Conservation (phyloP, 2,888 invertebrate genomes). For the Sialis lutaria region DNA sequence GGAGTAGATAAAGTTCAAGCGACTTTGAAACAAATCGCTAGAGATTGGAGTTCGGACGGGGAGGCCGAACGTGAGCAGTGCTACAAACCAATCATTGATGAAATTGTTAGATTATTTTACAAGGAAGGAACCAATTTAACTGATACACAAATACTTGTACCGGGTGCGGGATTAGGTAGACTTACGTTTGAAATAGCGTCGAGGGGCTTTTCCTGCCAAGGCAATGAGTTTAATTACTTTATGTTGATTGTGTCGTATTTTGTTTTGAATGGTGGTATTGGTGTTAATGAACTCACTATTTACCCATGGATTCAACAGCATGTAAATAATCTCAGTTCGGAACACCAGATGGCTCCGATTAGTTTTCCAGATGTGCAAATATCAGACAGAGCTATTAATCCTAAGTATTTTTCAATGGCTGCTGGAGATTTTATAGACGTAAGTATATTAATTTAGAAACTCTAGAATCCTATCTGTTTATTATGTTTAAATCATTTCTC, state of each 20-base stretch:
- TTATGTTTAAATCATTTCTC: too few species aligned
- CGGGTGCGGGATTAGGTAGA: constrained; percentile 91
- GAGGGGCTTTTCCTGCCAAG: constrained; percentile 81
- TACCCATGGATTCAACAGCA: constrained; percentile 94
- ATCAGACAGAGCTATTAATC: constrained; percentile 38
- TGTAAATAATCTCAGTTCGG: constrained; percentile 69
- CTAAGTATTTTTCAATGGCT: constrained; percentile 74
- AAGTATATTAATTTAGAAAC: constrained; percentile 9
- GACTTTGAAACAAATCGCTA: constrained; percentile 86
- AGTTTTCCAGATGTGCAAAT: constrained; percentile 82
- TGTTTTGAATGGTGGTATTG: constrained; percentile 68
- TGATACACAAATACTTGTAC: constrained; percentile 65
- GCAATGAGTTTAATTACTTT: constrained; percentile 94
- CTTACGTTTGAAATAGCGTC: constrained; percentile 87
- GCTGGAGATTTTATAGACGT: constrained; percentile 96
- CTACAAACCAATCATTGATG: constrained; percentile 78
- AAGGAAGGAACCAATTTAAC: constrained; percentile 33
- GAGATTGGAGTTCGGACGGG: constrained; percentile 89
- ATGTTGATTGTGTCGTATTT: constrained; percentile 96
- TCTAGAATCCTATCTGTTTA: too few species aligned
- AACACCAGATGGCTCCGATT: constrained; percentile 62
- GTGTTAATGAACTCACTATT: constrained; percentile 58
- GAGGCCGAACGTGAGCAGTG: constrained; percentile 67
- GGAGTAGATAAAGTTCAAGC: constrained; percentile 76
- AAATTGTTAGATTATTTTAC: constrained; percentile 58